phyloP scores from a whole-genome alignment of 1,140 invertebrate species.

The Bombus cullumanus region DNA sequence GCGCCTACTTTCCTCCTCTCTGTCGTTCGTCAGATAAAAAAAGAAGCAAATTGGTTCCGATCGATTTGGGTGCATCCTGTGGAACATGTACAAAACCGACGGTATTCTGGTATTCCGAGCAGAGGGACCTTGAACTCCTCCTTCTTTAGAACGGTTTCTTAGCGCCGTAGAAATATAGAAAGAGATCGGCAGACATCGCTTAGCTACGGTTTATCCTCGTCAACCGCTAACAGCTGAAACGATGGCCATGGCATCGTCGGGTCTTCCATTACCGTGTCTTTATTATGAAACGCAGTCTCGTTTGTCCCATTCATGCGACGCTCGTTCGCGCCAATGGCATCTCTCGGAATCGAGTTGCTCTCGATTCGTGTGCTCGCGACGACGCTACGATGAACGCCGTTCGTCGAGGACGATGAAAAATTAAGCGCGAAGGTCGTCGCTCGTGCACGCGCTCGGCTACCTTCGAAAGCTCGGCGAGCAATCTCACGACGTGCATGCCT shows the following conservation, averaged over 20 bases:
- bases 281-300: neutral
- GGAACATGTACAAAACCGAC: no score
- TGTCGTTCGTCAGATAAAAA: neutral
- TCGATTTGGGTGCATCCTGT: neutral
- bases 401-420: no score
- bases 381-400: neutral
- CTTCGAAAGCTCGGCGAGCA: no score
- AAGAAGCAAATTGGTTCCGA: neutral
- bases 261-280: neutral
- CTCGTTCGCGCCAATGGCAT: neutral
- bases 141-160: neutral
- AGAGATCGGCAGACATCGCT: no score
- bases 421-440: neutral
- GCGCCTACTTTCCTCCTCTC: constrained; percentile 27
- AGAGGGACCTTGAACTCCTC: neutral
- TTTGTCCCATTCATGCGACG: neutral
- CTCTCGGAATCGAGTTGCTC: constrained; percentile 16
- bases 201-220: no score
- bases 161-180: neutral
- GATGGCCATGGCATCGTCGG: no score
- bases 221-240: no score
- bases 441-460: neutral
- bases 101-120: no score
- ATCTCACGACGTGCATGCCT: no score
- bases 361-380: constrained; percentile 2